Conservation (phyloP, 2,797 vertebrate genomes). For the Brachyrhaphis roseni region DNA sequence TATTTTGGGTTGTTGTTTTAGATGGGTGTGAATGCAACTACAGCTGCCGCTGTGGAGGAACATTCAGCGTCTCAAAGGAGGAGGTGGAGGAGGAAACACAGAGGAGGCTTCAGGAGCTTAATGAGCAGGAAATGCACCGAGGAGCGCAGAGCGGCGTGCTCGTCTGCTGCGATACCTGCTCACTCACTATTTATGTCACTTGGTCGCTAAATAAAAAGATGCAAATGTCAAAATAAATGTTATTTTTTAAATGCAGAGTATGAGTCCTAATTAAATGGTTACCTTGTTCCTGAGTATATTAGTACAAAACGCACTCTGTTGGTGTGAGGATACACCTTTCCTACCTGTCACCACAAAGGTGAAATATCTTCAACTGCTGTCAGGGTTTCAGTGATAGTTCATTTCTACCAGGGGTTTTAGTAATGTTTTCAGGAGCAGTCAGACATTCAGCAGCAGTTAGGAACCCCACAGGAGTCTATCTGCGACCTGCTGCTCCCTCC, state of each 20-base stretch:
- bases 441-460: not conserved
- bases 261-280: not conserved
- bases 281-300: not conserved
- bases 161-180: conserved; percentile 80
- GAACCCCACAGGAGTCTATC: not conserved
- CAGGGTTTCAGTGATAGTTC: not conserved
- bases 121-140: conserved; percentile 15
- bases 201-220: conserved; percentile 11
- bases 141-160: conserved; percentile 43
- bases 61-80: conserved; percentile 63
- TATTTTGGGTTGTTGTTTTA: conserved; percentile 45
- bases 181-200: conserved; percentile 62
- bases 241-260: not conserved
- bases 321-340: not conserved
- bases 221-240: not conserved
- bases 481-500: not conserved
- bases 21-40: conserved; percentile 62
- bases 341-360: not conserved
- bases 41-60: conserved; percentile 80
- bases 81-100: conserved; percentile 56
- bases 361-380: not conserved
- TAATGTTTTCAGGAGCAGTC: not conserved
- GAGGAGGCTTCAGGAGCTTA: conserved; percentile 12
- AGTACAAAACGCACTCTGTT: too few species aligned
- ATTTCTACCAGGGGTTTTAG: not conserved